These are phyloP conservation scores for Drosophila obscura DNA, from an alignment of 1,140 invertebrate genomes.

Conservation along the genomic window DNA sequence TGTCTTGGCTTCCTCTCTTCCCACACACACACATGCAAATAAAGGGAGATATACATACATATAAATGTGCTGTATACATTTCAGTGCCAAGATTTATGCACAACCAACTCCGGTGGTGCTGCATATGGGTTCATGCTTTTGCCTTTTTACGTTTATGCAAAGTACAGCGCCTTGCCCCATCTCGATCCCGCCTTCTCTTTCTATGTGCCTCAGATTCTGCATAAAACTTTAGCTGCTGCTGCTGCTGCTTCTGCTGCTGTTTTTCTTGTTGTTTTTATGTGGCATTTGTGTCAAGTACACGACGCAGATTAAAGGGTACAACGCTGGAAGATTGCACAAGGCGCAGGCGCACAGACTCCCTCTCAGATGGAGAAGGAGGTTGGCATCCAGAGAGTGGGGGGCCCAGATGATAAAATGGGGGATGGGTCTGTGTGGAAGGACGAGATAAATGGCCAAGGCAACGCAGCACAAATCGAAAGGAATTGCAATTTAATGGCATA, in stretches of 20 bases:
- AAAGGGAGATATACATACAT: conserved; percentile 28
- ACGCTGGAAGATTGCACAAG: conserved; percentile 69
- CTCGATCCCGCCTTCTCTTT: not conserved
- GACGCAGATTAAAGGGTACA: conserved; percentile 78
- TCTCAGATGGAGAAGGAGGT: not conserved
- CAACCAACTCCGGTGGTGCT: conserved; percentile 56
- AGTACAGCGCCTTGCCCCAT: conserved; percentile 43
- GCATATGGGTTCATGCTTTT: conserved; percentile 62
- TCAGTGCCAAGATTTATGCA: conserved; percentile 74
- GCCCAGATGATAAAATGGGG: not conserved
- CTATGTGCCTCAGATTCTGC: conserved; percentile 42
- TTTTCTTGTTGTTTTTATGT: conserved; percentile 68
- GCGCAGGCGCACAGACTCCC: conserved; percentile 26
- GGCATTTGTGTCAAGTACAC: conserved; percentile 80
- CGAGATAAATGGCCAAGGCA: conserved; percentile 67
- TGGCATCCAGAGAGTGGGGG: not conserved
- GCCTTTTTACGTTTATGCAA: conserved; percentile 67
- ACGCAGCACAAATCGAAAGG: conserved; percentile 73
- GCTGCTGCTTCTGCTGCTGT: not conserved
- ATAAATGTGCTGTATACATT: conserved; percentile 78
- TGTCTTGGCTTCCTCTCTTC: conserved; percentile 45
- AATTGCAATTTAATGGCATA: conserved; percentile 78
- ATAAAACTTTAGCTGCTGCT: conserved; percentile 59
- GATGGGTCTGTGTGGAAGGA: not conserved
- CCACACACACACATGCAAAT: conserved; percentile 11